A percentile compares a stretch with the other conserved stretches of the same genome.
Evolutionary conservation across 1,140 invertebrate species (phyloP).

Genomic region (Goniozus legneri): DNA sequence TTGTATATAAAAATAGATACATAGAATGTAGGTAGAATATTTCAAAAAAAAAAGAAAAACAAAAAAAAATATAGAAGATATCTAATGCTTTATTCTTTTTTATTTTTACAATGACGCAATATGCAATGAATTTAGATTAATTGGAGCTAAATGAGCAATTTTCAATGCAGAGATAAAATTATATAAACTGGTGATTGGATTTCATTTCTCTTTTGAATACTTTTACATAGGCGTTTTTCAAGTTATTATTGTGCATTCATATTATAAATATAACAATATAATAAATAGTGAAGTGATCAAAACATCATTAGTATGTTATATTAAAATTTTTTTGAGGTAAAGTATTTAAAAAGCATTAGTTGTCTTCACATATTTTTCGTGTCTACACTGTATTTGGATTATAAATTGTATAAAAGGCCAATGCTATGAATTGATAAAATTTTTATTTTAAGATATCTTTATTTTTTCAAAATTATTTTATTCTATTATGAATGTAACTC

Average conservation of each 20-base stretch:
- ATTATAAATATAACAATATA: no score
- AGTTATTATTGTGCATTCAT: no score
- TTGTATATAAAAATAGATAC: constrained; percentile 23
- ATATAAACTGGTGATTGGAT: no score
- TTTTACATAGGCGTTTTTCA: no score
- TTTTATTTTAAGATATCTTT: constrained; percentile 11
- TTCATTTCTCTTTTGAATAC: no score
- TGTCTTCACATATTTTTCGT: constrained; percentile 24
- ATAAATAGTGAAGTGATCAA: no score
- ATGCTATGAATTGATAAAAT: constrained; percentile 26
- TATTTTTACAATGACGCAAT: no score
- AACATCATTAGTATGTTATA: no score
- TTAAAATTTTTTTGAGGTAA: constrained; percentile 14
- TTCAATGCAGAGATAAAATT: no score
- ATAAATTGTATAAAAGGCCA: constrained; percentile 19
- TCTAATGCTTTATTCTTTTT: constrained; percentile 3
- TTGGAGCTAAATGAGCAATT: no score
- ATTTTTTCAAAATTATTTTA: background rate
- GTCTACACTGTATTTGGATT: constrained; percentile 25
- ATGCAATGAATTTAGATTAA: no score
- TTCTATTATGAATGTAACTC: background rate
- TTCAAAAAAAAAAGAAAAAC: no score
- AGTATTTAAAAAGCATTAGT: constrained; percentile 18
- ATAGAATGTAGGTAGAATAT: constrained; percentile 17
- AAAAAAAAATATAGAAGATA: constrained; percentile 1